Conservation (phyloP, 2,888 invertebrate species). For the Pterobdella sp. region DNA sequence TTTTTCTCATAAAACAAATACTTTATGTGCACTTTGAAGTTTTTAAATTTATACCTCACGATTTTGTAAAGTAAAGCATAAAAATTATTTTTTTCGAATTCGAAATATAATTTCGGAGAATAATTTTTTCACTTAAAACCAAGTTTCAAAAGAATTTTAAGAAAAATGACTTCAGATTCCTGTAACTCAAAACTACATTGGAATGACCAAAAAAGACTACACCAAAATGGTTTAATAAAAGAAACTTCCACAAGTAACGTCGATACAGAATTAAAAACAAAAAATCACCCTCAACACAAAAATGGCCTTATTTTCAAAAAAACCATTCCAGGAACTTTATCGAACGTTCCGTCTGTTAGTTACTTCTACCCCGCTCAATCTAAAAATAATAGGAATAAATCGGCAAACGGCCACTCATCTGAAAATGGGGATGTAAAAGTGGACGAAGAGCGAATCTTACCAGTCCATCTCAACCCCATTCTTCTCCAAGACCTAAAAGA, state of each 20-base stretch:
- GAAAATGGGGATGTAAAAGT: conserved; percentile 4
- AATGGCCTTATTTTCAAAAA: conserved; percentile 15
- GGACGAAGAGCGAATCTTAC: conserved; percentile 30
- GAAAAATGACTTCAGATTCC: too few species aligned
- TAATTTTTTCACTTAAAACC: too few species aligned
- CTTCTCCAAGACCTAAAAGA: conserved; percentile 29
- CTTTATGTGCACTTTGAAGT: too few species aligned
- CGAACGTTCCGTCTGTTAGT: conserved; percentile 4
- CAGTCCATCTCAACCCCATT: conserved; percentile 33
- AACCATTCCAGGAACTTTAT: not conserved
- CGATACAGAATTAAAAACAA: not conserved
- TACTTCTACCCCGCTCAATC: conserved; percentile 23
- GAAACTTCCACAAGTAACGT: not conserved
- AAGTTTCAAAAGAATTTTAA: too few species aligned
- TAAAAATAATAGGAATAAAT: not conserved
- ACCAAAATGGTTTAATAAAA: not conserved
- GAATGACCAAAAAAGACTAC: not conserved
- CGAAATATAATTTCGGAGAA: too few species aligned
- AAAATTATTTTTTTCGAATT: too few species aligned
- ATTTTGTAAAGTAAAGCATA: too few species aligned
- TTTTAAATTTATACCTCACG: too few species aligned
- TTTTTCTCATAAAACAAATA: too few species aligned
- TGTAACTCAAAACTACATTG: too few species aligned
- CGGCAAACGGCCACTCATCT: not conserved
- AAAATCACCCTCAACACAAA: conserved; percentile 11